phyloP scores from a whole-genome alignment of 1,140 invertebrate genomes.

The Bilobella aurantiaca region DNA sequence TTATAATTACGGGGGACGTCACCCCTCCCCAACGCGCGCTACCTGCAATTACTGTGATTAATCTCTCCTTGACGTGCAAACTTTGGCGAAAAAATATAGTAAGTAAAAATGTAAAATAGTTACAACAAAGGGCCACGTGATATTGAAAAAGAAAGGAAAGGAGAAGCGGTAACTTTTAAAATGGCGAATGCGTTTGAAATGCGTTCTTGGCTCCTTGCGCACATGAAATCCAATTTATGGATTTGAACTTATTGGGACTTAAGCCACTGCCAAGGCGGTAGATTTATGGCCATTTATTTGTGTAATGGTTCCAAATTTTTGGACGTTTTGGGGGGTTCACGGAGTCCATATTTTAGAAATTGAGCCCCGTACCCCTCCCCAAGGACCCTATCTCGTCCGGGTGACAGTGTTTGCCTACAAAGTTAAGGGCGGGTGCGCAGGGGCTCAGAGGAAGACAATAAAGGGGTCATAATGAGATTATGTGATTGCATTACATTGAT shows the following conservation, averaged over 20 bases:
- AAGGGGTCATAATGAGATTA: constrained; percentile 12
- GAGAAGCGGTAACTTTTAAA: background rate
- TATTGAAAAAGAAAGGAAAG: background rate
- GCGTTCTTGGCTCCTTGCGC: background rate
- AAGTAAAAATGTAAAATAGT: background rate
- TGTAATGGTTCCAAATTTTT: background rate
- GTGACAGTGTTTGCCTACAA: constrained; percentile 22
- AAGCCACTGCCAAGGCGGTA: background rate
- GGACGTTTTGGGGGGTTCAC: background rate
- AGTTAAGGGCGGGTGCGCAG: background rate
- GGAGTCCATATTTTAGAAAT: background rate
- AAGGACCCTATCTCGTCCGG: background rate
- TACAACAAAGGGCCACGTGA: background rate
- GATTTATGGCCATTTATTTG: background rate
- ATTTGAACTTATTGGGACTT: background rate
- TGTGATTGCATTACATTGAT: constrained; percentile 25
- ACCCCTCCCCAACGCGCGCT: background rate
- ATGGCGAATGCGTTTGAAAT: background rate
- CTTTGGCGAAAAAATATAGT: background rate
- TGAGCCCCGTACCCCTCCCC: too few relatives aligned
- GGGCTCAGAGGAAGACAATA: too few relatives aligned
- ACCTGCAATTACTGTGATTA: constrained; percentile 1
- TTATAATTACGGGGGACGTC: background rate
- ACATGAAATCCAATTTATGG: constrained; percentile 5
- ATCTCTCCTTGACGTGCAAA: background rate